These are phyloP conservation scores for Anthonomus grandis DNA, from an alignment of 1,140 invertebrate genomes.

Conservation along the genomic window DNA sequence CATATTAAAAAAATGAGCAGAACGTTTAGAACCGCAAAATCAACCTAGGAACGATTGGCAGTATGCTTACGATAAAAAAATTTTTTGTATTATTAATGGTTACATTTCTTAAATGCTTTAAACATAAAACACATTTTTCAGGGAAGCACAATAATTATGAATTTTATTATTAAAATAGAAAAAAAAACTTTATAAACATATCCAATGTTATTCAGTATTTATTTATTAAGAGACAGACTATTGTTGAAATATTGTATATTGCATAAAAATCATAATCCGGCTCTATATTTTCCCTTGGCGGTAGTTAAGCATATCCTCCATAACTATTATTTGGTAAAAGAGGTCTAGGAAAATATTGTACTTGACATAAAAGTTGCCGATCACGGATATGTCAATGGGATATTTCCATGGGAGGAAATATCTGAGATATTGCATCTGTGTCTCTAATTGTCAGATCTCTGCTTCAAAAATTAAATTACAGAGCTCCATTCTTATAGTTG, in stretches of 20 bases:
- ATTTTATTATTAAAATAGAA: background rate
- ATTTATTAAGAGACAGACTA: too few relatives aligned
- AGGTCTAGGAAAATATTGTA: background rate
- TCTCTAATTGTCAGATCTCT: background rate
- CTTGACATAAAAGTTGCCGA: background rate
- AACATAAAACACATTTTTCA: background rate
- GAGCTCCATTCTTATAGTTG: background rate
- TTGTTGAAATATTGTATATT: background rate
- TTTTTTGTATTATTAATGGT: background rate
- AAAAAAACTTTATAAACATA: too few relatives aligned
- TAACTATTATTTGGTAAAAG: background rate
- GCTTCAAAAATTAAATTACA: background rate
- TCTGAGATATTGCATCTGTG: background rate
- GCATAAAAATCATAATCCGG: background rate
- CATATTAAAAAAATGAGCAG: background rate
- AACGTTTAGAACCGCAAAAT: background rate
- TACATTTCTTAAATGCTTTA: background rate
- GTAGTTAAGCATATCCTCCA: background rate
- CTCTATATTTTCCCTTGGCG: background rate
- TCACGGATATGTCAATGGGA: background rate
- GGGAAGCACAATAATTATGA: background rate
- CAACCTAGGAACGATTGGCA: background rate
- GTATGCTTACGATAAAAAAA: background rate
- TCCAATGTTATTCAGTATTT: too few relatives aligned
- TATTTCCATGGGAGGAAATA: background rate